Evolutionary conservation across 2,113 vertebrate species (phyloP).

Genomic region (Miniopterus natalensis): DNA sequence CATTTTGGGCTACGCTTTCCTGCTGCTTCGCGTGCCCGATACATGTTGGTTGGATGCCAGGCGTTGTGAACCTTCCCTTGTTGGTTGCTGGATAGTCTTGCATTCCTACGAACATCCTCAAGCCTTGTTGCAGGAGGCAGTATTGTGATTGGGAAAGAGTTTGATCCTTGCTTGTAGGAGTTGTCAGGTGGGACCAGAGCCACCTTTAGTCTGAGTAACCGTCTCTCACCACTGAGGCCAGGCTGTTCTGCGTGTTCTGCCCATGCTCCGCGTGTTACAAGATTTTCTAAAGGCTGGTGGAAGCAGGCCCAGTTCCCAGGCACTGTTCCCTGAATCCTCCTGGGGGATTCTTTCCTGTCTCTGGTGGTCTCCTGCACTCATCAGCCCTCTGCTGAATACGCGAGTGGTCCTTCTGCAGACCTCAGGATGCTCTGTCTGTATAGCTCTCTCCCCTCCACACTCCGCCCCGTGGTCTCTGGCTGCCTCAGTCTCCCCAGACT

Average conservation of each 20-base stretch:
- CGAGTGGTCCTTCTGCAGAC: not conserved
- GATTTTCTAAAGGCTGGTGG: not conserved
- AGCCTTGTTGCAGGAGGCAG: not conserved
- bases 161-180: not conserved
- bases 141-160: not conserved
- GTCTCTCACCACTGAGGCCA: not conserved
- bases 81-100: not conserved
- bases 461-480: not conserved
- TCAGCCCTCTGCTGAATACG: not conserved
- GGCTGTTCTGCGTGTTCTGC: not conserved
- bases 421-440: rapidly evolving
- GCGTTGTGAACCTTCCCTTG: not conserved
- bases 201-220: not conserved
- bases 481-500: no score
- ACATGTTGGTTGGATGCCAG: not conserved
- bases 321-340: not conserved
- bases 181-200: not conserved
- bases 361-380: not conserved
- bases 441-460: not conserved
- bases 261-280: not conserved
- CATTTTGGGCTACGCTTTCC: not conserved
- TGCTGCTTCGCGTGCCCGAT: not conserved
- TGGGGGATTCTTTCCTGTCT: not conserved
- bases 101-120: not conserved
- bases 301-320: no score